A percentile compares a stretch with the other conserved stretches of the same genome.
phyloP scores from a whole-genome alignment of 2,113 vertebrate species.

The human region DNA sequence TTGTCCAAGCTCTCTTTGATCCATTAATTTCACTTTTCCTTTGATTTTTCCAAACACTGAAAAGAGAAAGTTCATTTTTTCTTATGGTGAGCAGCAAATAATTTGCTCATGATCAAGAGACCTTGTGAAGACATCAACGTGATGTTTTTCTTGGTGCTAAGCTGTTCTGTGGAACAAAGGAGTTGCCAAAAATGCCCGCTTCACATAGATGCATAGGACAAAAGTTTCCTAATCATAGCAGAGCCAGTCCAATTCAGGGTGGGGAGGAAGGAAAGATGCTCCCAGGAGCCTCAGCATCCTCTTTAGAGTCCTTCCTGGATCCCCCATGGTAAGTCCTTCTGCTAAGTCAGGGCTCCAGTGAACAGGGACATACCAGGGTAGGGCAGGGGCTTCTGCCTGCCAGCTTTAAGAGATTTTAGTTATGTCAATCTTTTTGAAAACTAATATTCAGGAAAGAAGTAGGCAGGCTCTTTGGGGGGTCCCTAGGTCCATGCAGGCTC shows the following conservation, averaged over 20 bases:
- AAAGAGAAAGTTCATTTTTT: background rate
- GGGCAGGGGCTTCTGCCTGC: background rate
- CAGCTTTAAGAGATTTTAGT: background rate
- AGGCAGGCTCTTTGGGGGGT: background rate
- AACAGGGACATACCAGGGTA: background rate
- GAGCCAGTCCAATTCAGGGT: background rate
- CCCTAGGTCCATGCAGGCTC: background rate
- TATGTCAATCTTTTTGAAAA: background rate
- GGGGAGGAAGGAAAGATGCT: background rate
- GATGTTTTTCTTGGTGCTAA: background rate
- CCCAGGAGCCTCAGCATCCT: background rate
- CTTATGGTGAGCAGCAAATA: background rate
- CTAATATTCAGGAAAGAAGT: background rate
- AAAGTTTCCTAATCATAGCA: background rate
- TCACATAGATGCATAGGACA: rapidly evolving
- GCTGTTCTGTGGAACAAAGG: background rate
- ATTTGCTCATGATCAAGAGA: background rate
- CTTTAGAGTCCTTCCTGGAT: background rate
- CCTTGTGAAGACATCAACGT: background rate
- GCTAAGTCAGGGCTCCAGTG: background rate
- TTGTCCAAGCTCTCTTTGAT: constrained; percentile 39
- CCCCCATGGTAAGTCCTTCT: background rate
- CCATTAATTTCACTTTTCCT: constrained; percentile 22
- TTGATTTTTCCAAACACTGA: constrained; percentile 34
- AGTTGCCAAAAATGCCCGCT: background rate